Evolutionary conservation across 2,888 invertebrate species (phyloP), one percentile per base, ranked within the genome.

Genomic region (Palloptera scutellata): DNA sequence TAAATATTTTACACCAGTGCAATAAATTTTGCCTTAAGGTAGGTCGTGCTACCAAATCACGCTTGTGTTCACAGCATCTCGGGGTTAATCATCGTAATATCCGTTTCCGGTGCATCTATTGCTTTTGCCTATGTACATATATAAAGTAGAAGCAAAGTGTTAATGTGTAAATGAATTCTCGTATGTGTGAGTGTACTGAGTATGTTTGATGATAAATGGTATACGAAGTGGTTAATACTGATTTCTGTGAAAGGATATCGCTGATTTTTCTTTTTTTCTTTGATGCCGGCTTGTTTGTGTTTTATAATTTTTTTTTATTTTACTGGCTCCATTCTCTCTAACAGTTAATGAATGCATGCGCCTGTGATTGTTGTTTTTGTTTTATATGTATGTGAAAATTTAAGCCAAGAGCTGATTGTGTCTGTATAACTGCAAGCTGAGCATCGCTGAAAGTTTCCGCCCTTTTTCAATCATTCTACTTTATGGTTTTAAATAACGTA

Each of bases 361-460:
- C 30, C 6, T 2, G 30, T 30, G 2, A 6, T 30, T 30, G 2
- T 30, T 30, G n/a, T n/a, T n/a, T n/a, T n/a, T n/a, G n/a, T n/a
- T n/a, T n/a, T n/a, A n/a, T n/a, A n/a, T n/a, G 30, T 30, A 30
- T 30, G 30, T 30, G 30, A 30, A 30, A 30, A 30, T 4, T 4
- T 30, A 30, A 30, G 30, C 30, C 30, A 30, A 15, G 51, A 48
- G 13, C 15, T 61, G 55, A 57, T 66, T 17, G 61, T 66, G 57
- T 66, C 61, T 66, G 61, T 61, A 57, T 41, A 66, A 69, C 72
- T 66, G 67, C 61, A 64, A 69, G 62, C 51, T 15, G 15, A 66
- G 65, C 52, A 52, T 55, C 57, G 41, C 9, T 40, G 57, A 69
- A 69, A 72, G 72, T 73, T 71, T 67, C 72, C 72, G 72, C 72